Evolutionary conservation across 1,140 invertebrate genomes (phyloP).

Genomic region (Dreissena rostriformis): DNA sequence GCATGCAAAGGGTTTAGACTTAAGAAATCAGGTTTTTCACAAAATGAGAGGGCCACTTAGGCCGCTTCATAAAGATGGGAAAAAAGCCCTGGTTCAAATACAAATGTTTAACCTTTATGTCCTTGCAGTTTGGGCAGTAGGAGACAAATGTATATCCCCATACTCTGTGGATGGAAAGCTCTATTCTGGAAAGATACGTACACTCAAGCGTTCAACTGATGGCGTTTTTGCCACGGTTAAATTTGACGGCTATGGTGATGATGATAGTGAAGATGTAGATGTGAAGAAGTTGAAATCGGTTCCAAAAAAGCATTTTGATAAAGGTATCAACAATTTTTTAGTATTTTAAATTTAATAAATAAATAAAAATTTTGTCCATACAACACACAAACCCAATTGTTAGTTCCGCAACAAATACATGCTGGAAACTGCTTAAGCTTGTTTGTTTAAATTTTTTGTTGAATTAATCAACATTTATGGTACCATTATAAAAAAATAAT

Average conservation of each 20-base stretch:
- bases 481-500: too few relatives aligned
- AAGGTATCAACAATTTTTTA: too few relatives aligned
- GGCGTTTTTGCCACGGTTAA: slow-evolving; percentile 61
- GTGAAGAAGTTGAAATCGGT: slow-evolving; percentile 56
- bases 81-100: too few relatives aligned
- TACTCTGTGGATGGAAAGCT: slow-evolving; percentile 67
- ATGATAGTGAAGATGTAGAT: slow-evolving; percentile 67
- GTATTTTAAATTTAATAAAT: too few relatives aligned
- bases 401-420: slow-evolving; percentile 13
- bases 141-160: slow-evolving; percentile 68
- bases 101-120: slow-evolving; percentile 8
- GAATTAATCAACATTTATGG: neutral
- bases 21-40: too few relatives aligned
- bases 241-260: slow-evolving; percentile 68
- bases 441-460: slow-evolving; percentile 1
- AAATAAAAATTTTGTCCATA: too few relatives aligned
- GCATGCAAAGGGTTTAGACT: too few relatives aligned
- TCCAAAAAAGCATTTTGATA: too few relatives aligned
- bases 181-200: slow-evolving; percentile 65
- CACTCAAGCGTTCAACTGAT: slow-evolving; percentile 42
- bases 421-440: slow-evolving; percentile 13
- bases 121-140: slow-evolving; percentile 68
- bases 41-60: too few relatives aligned
- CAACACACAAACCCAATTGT: too few relatives aligned
- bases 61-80: too few relatives aligned